Base-by-base conservation (phyloP, 2,113 vertebrate species). In the Carassius gibelio region DNA sequence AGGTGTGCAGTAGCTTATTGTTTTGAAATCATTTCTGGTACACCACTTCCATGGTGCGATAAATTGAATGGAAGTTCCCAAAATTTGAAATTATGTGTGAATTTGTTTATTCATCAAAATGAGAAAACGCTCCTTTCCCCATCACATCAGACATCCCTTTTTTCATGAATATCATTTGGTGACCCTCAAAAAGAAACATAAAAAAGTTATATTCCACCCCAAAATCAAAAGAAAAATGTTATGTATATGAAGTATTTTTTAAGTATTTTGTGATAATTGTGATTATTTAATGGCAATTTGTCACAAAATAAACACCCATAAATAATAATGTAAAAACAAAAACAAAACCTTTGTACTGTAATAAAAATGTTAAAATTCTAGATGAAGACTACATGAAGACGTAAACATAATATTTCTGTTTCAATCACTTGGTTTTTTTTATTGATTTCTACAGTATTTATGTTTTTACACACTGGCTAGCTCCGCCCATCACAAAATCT, bases 21-120 rank as follows among this genome's bases (percentile, higher is more conserved):
- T 84, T 84, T 50, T 48, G 14, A 75, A 59, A 62, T 48, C 10
- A 48, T 69, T 81, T 68, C 36, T 81, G 78, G n/a, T 48, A 26
- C 3, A 13, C 61, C 15, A 21, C 42, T 81, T 50, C 42, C 3
- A 34, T 55, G 30, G 26, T n/a, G 26, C 17, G 17, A 6, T 64
- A 50, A 77, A 34, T 30, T 8, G 5, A 68, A 15, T 55, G 26
- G 21, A 52, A 77, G 26, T 36, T 66, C 5, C 17, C 68, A 3
- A 36, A 5, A 36, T 66, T 84, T 11, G 57, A 55, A 71, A 69
- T 52, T 55, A 26, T 52, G 14, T 66, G 26, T 84, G 82, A 15
- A 48, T 76, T 64, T 71, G 26, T 50, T 71, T 71, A 42, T 50
- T 71, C 9, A 62, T 59, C 74, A 45, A 62, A 64, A 64, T n/a